phyloP scores from a whole-genome alignment of 2,888 invertebrate species.

The Leistus spinibarbis region DNA sequence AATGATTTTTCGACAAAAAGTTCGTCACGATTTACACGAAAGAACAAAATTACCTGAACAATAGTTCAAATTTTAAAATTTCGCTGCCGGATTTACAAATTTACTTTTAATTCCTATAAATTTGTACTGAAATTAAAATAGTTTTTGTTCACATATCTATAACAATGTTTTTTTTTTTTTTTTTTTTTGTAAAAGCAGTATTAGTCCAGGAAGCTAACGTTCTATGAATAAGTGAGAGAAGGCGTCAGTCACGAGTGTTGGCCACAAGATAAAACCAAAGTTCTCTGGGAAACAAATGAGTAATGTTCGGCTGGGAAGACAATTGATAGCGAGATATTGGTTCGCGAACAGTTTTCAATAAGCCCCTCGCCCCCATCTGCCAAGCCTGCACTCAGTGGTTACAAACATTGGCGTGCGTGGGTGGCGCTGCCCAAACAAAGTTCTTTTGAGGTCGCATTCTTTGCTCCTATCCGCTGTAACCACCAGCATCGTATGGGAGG shows the following conservation, averaged over 20 bases:
- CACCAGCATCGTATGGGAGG: background rate
- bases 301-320: background rate
- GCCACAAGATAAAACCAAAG: constrained; percentile 14
- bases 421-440: background rate
- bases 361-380: background rate
- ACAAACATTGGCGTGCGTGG: background rate
- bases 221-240: background rate
- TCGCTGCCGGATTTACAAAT: no score
- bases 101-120: no score
- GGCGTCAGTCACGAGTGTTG: background rate
- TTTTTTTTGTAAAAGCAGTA: no score
- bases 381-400: background rate
- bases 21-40: no score
- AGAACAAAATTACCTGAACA: no score
- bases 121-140: no score
- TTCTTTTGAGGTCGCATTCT: constrained; percentile 2
- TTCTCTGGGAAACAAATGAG: constrained; percentile 16
- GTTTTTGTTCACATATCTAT: no score
- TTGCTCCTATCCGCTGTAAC: background rate
- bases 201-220: no score
- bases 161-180: no score
- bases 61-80: no score
- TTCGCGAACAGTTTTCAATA: background rate
- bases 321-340: constrained; percentile 4
- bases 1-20: no score